Evolutionary conservation across 2,797 vertebrate species (phyloP).

Genomic region (Limnodromus scolopaceus): DNA sequence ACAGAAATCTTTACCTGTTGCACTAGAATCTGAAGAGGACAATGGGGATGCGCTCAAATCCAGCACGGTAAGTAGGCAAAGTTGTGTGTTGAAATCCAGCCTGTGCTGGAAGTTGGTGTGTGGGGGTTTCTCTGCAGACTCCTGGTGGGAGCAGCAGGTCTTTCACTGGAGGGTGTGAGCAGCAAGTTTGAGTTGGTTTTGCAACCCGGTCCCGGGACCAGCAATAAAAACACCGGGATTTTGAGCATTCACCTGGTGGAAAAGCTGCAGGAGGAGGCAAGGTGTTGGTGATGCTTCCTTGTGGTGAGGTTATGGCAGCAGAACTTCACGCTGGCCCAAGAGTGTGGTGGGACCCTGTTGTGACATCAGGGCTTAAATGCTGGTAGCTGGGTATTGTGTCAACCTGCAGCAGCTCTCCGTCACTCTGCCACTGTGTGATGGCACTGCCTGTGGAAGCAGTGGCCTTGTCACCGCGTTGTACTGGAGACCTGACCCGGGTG

Average conservation of each 20-base stretch:
- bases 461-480: rapidly evolving
- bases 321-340: neutral
- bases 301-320: neutral
- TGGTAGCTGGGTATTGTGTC: neutral
- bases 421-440: rapidly evolving
- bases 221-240: neutral
- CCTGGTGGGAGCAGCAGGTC: neutral
- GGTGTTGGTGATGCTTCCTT: neutral
- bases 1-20: slow-evolving; percentile 92
- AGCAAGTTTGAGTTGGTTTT: neutral
- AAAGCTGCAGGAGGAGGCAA: neutral
- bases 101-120: neutral
- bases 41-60: slow-evolving; percentile 87
- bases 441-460: neutral
- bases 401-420: rapidly evolving
- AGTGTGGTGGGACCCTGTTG: rapidly evolving
- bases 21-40: slow-evolving; percentile 87
- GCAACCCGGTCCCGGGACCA: neutral
- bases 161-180: neutral
- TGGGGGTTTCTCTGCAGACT: neutral
- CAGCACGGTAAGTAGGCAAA: slow-evolving; percentile 85
- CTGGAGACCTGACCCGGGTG: neutral
- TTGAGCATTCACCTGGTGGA: neutral
- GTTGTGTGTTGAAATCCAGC: rapidly evolving
- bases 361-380: neutral